Percentiles rank a stretch among this genome's conserved stretches.
Conservation (phyloP, 2,113 vertebrate species). For the Elephas maximus region DNA sequence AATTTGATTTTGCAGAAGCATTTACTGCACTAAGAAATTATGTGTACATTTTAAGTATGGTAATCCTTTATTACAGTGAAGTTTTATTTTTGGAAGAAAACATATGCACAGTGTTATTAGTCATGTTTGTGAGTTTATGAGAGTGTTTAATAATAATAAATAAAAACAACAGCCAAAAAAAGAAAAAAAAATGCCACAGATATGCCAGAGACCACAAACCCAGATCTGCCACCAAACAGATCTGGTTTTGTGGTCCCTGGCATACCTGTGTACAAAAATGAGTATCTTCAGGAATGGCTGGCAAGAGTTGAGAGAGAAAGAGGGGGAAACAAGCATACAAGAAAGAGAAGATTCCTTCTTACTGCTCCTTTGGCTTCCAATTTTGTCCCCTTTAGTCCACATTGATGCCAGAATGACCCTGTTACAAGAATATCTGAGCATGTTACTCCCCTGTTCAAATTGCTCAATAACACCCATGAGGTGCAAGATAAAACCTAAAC, state of each 20-base stretch:
- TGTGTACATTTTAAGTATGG: not conserved
- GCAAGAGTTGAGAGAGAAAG: not conserved
- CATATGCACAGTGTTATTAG: not conserved
- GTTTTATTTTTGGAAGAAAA: slow-evolving; percentile 6
- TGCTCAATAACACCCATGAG: not conserved
- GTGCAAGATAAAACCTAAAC: not conserved
- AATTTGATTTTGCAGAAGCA: not conserved
- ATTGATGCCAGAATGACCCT: not conserved
- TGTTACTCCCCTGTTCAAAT: not conserved
- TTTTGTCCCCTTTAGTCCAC: not conserved
- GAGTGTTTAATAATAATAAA: not conserved
- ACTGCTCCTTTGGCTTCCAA: not conserved
- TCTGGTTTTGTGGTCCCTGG: not conserved
- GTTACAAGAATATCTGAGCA: not conserved
- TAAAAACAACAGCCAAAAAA: slow-evolving; percentile 7
- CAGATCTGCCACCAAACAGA: not conserved
- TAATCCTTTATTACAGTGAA: not conserved
- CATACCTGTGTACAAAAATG: not conserved
- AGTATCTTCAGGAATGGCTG: not conserved
- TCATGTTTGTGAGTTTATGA: not conserved
- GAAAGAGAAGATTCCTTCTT: not conserved
- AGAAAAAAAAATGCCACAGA: not conserved
- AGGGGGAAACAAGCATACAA: not conserved
- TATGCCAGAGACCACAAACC: too few species aligned
- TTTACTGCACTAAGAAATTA: not conserved